Conservation (phyloP, 30 jellyfish, hydroid and myxozoan genomes). For the Pseudorhiza aurosa region DNA sequence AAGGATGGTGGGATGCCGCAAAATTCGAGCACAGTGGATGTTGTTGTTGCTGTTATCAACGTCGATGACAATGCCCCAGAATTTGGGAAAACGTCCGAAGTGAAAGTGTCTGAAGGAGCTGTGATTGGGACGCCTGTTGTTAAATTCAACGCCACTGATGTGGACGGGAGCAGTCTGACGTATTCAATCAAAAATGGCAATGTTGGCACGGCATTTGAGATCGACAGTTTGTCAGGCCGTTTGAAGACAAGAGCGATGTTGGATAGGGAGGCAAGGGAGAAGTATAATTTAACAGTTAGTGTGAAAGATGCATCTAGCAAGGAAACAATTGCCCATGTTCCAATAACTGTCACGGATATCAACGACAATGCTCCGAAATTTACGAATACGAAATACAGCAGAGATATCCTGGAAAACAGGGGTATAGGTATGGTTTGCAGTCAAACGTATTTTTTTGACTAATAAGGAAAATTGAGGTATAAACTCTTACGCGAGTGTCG, state of each 20-base stretch:
- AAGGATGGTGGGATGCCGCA: constrained; percentile 54
- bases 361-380: constrained; percentile 85
- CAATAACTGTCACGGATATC: constrained; percentile 78
- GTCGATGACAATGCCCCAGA: constrained; percentile 84
- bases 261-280: constrained; percentile 80
- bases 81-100: constrained; percentile 32
- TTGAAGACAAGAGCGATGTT: constrained; percentile 21
- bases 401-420: constrained; percentile 8
- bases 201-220: constrained; percentile 53
- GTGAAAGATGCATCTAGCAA: constrained; percentile 54
- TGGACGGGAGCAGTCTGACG: constrained; percentile 52
- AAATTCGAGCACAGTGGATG: constrained; percentile 25
- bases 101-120: constrained; percentile 72
- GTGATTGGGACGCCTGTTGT: constrained; percentile 69
- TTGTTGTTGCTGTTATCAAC: constrained; percentile 18
- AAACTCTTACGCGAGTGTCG: too few species aligned
- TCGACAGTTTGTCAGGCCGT: constrained; percentile 33
- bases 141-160: constrained; percentile 67
- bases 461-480: too few species aligned
- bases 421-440: constrained; percentile 23
- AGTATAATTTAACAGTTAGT: constrained; percentile 69
- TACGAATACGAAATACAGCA: constrained; percentile 4
- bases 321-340: constrained; percentile 60
- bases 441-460: too few species aligned
- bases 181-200: constrained; percentile 65